phyloP scores from a whole-genome alignment of 2,888 invertebrate genomes.

The Dinocampus coccinellae region DNA sequence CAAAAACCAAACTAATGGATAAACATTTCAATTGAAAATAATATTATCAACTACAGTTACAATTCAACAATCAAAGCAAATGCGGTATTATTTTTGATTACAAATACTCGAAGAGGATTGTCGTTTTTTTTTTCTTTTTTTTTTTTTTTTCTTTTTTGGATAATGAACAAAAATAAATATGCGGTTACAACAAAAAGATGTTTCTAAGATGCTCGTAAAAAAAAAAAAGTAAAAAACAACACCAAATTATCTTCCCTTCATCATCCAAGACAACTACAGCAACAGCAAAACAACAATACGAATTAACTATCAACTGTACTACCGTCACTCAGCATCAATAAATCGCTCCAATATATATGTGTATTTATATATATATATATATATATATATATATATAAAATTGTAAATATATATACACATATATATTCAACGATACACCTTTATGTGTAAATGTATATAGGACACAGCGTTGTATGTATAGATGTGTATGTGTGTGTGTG shows the following conservation, averaged over 20 bases:
- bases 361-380: no score
- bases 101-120: neutral
- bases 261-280: constrained; percentile 11
- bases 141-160: neutral
- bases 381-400: neutral
- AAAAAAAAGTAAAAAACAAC: neutral
- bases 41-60: neutral
- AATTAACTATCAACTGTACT: constrained; percentile 12
- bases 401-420: constrained; percentile 12
- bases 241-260: constrained; percentile 1
- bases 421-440: constrained; percentile 30
- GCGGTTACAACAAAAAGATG: neutral
- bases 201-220: constrained; percentile 12
- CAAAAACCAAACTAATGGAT: neutral
- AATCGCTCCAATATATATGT: constrained; percentile 16
- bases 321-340: constrained; percentile 30
- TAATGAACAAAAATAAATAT: neutral
- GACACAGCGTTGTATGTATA: constrained; percentile 37
- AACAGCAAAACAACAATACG: constrained; percentile 9
- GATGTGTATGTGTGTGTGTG: constrained; percentile 25
- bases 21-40: neutral
- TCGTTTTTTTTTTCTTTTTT: neutral
- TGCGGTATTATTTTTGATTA: neutral
- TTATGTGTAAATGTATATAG: constrained; percentile 37
- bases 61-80: neutral